Base-by-base conservation (phyloP, 2,113 vertebrate genomes). In the Grallaria varia region DNA sequence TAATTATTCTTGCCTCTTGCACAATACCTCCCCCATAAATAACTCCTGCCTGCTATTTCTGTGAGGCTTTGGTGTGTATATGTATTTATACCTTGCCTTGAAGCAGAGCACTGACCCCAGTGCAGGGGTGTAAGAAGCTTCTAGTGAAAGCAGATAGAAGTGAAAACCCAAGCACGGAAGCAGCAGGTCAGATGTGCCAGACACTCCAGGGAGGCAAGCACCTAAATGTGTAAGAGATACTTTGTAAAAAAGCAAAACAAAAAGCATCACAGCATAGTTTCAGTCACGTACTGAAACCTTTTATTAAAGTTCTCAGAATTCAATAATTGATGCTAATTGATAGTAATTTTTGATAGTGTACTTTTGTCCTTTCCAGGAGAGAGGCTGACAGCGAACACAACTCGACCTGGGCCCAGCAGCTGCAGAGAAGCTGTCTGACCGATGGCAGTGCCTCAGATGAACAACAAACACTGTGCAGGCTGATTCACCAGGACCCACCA, bases 261-360 rank as follows among this genome's bases (percentile, higher is more conserved):
- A 89, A 91, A 31, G 25, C 4, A 8, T 78, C 76, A 59, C 81
- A 58, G 75, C 71, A 73, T 5, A 81, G 63, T 67, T 86, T 72
- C 84, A 79, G 77, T 84, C 77, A 77, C 79, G 11, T 66, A 59
- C 35, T 59, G 76, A 90, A 96, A 78, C 49, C 18, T 83, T 87
- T 94, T 20, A 74, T 30, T 84, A 56, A 82, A 73, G 79, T 87
- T 91, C 82, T 89, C 64, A 74, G 79, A 89, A 89, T 83, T 89
- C 33, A 49, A 59, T 60, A 42, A 37, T 45, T 56, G 42, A 59
- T 63, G 42, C 28, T 81, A 86, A 69, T 58, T 64, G 35, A 15
- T 64, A 60, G 24, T 44, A 75, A 47, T 42, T 75, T 50, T 40
- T 58, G 78, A 91, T 75, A 52, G 42, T 47, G 21, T 55, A 63